phyloP scores from a whole-genome alignment of 92 coral and sea anemone genomes.

The Epizoanthus rinbou region DNA sequence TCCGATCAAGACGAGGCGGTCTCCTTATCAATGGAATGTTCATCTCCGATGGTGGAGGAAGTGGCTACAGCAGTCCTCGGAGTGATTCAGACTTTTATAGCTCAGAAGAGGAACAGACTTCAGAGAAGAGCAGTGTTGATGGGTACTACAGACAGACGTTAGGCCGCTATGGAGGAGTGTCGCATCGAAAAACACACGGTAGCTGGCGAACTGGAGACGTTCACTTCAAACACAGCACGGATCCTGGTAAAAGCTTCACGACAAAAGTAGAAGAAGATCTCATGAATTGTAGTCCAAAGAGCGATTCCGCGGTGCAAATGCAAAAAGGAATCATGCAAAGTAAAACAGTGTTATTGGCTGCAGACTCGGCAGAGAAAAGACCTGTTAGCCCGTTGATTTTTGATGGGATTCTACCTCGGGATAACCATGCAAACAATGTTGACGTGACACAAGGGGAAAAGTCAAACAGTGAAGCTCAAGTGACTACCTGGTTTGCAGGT shows the following conservation, averaged over 20 bases:
- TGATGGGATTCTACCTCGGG: not conserved
- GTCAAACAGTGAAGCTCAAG: not conserved
- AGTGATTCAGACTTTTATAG: constrained; percentile 76
- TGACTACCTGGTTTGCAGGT: constrained; percentile 4
- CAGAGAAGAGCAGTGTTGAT: not conserved
- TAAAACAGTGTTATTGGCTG: not conserved
- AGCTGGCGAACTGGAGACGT: constrained; percentile 11
- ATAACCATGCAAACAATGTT: not conserved
- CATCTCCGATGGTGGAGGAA: constrained; percentile 33
- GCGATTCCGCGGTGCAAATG: constrained; percentile 41
- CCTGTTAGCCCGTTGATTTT: constrained; percentile 13
- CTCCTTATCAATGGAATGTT: constrained; percentile 74
- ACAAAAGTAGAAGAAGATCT: not conserved
- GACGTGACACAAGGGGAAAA: not conserved
- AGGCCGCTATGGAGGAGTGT: not conserved
- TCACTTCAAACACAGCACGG: constrained; percentile 37
- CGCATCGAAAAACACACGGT: not conserved
- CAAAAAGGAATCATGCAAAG: not conserved
- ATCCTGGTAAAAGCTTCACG: constrained; percentile 34
- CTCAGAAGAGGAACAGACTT: constrained; percentile 61
- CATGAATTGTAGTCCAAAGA: constrained; percentile 42
- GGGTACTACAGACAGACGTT: not conserved
- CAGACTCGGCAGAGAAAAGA: not conserved
- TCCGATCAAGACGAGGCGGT: constrained; percentile 53
- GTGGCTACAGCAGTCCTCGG: constrained; percentile 8